phyloP scores from a whole-genome alignment of 1,140 invertebrate genomes.

The Trypoxylus dichotomus region DNA sequence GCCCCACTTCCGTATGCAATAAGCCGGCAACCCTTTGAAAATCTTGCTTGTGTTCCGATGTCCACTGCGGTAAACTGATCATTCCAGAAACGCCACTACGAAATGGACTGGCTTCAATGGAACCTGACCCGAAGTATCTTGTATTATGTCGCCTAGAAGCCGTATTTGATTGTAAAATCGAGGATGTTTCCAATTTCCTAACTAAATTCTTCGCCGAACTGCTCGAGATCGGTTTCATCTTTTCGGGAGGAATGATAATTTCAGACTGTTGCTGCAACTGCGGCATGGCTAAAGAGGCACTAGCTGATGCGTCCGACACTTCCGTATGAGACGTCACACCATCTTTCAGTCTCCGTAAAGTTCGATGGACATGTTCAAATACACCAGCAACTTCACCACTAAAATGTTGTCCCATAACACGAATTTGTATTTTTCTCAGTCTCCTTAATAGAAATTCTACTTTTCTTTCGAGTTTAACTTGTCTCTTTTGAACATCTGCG shows the following conservation, averaged over 20 bases:
- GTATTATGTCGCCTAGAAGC: constrained; percentile 46
- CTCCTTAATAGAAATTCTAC: constrained; percentile 72
- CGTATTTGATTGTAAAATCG: constrained; percentile 49
- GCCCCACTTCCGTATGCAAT: constrained; percentile 68
- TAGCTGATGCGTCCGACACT: constrained; percentile 32
- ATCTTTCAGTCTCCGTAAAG: constrained; percentile 50
- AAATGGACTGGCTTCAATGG: constrained; percentile 55
- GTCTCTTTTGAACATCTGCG: constrained; percentile 55
- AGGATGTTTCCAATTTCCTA: constrained; percentile 57
- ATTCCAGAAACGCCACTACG: constrained; percentile 53
- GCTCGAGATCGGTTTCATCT: constrained; percentile 54
- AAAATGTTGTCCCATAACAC: constrained; percentile 71
- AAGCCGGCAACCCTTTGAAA: constrained; percentile 69
- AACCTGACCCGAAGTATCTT: constrained; percentile 67
- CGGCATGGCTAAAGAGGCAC: neutral
- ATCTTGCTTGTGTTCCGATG: constrained; percentile 55
- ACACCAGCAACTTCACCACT: constrained; percentile 74
- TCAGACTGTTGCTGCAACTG: constrained; percentile 18
- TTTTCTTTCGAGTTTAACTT: constrained; percentile 66
- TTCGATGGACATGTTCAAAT: constrained; percentile 68
- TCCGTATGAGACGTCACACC: constrained; percentile 8
- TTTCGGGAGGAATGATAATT: constrained; percentile 39
- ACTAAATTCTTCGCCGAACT: constrained; percentile 60
- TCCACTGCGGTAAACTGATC: constrained; percentile 57
- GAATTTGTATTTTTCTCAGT: constrained; percentile 73